A percentile compares a stretch with the other conserved stretches of the same genome.
phyloP scores from a whole-genome alignment of 2,888 invertebrate species.

The Dyspetes luteomarginatus region DNA sequence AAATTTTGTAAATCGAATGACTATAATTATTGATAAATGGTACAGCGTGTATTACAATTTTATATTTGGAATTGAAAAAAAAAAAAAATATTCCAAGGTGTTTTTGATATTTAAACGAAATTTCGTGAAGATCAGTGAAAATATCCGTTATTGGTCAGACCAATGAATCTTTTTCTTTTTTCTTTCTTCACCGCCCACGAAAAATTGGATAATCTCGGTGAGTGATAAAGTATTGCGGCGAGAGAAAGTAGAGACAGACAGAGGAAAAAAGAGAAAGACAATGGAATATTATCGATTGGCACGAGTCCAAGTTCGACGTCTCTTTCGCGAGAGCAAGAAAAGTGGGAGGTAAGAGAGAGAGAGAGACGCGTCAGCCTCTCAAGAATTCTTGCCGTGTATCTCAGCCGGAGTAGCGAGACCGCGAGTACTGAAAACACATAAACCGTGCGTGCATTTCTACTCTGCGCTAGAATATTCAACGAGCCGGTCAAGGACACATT shows the following conservation, averaged over 20 bases:
- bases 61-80: no score
- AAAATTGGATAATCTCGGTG: conserved; percentile 14
- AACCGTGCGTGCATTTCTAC: conserved; percentile 28
- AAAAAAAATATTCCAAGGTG: no score
- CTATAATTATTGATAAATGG: no score
- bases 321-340: conserved; percentile 44
- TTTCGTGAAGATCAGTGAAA: no score
- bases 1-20: no score
- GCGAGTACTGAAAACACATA: conserved; percentile 1
- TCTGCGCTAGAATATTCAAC: conserved; percentile 46
- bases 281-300: conserved; percentile 67
- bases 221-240: background rate
- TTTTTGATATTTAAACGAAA: no score
- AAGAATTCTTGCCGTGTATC: no score
- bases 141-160: background rate
- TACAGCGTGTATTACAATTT: no score
- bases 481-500: conserved; percentile 50
- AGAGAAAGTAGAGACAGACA: conserved; percentile 5
- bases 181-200: background rate
- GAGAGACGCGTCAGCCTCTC: conserved; percentile 40
- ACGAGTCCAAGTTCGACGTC: conserved; percentile 65
- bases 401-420: background rate
- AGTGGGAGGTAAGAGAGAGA: conserved; percentile 12
- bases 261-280: conserved; percentile 22
- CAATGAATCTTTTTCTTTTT: background rate